A percentile compares a stretch with the other conserved stretches of the same genome.
These are phyloP conservation scores for Calliphora vomitoria DNA, from an alignment of 2,888 invertebrate species.

Conservation along the genomic window DNA sequence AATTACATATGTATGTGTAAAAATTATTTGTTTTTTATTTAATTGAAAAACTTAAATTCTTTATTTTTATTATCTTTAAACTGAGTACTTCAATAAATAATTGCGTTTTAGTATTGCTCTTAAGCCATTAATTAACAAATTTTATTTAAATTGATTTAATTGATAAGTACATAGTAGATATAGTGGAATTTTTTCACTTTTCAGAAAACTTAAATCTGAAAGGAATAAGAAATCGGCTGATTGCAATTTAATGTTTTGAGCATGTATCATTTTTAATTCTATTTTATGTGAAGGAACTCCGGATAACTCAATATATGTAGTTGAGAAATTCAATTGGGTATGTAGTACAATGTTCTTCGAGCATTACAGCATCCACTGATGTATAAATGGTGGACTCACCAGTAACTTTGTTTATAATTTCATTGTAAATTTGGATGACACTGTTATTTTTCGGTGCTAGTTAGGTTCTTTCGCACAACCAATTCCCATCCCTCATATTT, in stretches of 20 bases:
- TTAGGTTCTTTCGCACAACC: conserved; percentile 50
- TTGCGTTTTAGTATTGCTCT: too few species aligned
- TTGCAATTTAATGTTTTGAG: too few species aligned
- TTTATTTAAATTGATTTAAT: too few species aligned
- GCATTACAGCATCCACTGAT: conserved; percentile 35
- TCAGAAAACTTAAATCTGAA: too few species aligned
- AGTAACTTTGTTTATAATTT: neutral
- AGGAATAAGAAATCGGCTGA: too few species aligned
- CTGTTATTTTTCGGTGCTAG: conserved; percentile 40
- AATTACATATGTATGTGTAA: neutral
- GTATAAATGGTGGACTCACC: neutral
- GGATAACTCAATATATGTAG: conserved; percentile 41
- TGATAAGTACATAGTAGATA: too few species aligned
- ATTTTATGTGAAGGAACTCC: conserved; percentile 51
- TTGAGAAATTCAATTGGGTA: conserved; percentile 59
- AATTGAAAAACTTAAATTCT: too few species aligned
- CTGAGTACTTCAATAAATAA: too few species aligned
- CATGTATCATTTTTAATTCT: conserved; percentile 31
- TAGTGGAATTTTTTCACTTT: too few species aligned
- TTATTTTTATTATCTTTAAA: too few species aligned
- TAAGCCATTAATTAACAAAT: too few species aligned
- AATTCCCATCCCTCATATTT: conserved; percentile 26
- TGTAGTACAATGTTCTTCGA: conserved; percentile 6
- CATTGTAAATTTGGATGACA: neutral
- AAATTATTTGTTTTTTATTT: neutral